phyloP scores from a whole-genome alignment of 1,140 invertebrate genomes.

The Hydropsyche tenuis region DNA sequence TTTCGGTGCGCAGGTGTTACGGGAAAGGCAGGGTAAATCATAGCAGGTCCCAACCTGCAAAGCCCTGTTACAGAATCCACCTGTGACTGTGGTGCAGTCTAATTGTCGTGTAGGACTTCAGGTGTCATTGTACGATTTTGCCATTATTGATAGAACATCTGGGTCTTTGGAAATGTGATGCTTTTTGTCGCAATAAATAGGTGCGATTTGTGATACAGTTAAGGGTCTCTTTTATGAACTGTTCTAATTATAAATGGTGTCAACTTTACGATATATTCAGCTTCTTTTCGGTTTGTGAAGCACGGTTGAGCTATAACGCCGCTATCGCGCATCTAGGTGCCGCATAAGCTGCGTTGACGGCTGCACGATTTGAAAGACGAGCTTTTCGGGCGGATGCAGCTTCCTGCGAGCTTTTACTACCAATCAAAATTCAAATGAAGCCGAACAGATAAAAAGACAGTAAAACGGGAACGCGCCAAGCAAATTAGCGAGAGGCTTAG shows the following conservation, averaged over 20 bases:
- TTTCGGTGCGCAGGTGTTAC: constrained; percentile 37
- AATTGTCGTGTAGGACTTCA: too few species aligned
- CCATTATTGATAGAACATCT: too few species aligned
- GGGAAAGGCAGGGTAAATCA: constrained; percentile 23
- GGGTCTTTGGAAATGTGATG: too few species aligned
- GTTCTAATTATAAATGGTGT: background rate
- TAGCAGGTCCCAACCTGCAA: constrained; percentile 33
- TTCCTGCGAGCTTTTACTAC: constrained; percentile 38
- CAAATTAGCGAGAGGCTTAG: constrained; percentile 41
- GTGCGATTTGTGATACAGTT: background rate
- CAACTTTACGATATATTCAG: background rate
- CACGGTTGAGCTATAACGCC: constrained; percentile 1
- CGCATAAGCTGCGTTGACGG: constrained; percentile 2
- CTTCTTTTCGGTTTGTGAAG: too few species aligned
- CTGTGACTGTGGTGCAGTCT: too few species aligned
- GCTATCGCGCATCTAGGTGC: constrained; percentile 14
- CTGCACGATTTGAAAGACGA: constrained; percentile 23
- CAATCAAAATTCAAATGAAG: constrained; percentile 49
- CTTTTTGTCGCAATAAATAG: too few species aligned
- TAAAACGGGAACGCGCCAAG: constrained; percentile 26
- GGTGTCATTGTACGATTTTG: too few species aligned
- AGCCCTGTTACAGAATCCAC: background rate
- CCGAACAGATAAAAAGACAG: constrained; percentile 41
- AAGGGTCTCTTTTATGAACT: background rate
- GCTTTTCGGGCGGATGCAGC: constrained; percentile 23